Conservation (phyloP, 2,888 invertebrate genomes). For the Pediacus dermestoides region DNA sequence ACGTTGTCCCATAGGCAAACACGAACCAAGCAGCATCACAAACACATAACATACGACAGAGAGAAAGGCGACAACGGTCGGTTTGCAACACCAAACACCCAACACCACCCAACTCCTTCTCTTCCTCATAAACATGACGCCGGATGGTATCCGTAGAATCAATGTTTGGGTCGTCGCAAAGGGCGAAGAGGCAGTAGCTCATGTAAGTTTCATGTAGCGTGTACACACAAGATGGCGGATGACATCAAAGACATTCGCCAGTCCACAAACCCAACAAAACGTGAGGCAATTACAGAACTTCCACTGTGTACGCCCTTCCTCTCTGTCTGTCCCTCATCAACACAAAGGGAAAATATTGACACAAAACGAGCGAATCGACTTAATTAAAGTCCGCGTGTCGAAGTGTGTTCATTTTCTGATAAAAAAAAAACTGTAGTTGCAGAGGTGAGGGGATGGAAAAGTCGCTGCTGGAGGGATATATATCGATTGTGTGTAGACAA, state of each 20-base stretch:
- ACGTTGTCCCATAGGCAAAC: no score
- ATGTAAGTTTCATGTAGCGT: slow-evolving; percentile 50
- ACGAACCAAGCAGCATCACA: no score
- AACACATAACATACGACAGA: no score
- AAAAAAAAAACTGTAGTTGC: no score
- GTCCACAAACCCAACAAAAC: slow-evolving; percentile 39
- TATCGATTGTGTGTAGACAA: slow-evolving; percentile 47
- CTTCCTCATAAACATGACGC: slow-evolving; percentile 23
- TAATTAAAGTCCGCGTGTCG: slow-evolving; percentile 43
- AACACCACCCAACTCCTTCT: no score
- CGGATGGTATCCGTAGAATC: slow-evolving; percentile 28
- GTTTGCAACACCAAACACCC: no score
- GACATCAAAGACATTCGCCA: slow-evolving; percentile 47
- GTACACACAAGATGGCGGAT: slow-evolving; percentile 47
- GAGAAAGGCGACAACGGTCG: no score
- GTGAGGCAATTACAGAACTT: slow-evolving; percentile 46
- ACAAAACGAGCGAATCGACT: slow-evolving; percentile 28
- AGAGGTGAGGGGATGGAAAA: no score
- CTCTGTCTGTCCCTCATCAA: slow-evolving; percentile 8
- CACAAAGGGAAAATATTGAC: slow-evolving; percentile 30
- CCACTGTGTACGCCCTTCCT: slow-evolving; percentile 23
- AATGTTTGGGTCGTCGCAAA: slow-evolving; percentile 42
- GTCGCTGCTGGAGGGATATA: slow-evolving; percentile 25
- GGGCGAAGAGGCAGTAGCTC: slow-evolving; percentile 41
- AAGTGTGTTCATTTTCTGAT: slow-evolving; percentile 47